Conservation (phyloP, 2,797 vertebrate genomes). For the Ficedula albicollis region DNA sequence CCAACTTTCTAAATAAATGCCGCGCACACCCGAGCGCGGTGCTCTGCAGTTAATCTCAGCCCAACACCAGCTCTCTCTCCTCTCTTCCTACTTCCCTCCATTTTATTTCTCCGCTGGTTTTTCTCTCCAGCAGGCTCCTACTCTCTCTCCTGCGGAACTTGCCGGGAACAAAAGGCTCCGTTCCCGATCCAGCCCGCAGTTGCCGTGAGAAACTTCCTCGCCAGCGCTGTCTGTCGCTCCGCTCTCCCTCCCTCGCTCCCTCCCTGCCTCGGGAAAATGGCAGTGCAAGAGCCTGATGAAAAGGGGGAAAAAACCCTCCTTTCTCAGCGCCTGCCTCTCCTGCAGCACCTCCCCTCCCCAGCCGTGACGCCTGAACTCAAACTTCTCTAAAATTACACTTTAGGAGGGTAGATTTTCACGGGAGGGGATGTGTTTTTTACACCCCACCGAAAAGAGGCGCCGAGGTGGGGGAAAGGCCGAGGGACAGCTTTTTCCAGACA, state of each 20-base stretch:
- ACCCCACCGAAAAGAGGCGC: neutral
- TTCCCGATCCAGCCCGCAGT: conserved; percentile 76
- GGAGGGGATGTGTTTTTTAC: neutral
- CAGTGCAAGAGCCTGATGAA: conserved; percentile 53
- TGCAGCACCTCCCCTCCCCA: neutral
- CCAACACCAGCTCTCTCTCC: neutral
- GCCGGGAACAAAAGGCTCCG: conserved; percentile 71
- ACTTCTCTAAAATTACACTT: conserved; percentile 42
- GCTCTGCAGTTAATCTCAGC: neutral
- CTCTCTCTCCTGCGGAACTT: conserved; percentile 60
- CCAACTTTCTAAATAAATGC: conserved; percentile 20
- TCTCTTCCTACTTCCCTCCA: conserved; percentile 51
- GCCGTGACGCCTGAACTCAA: neutral
- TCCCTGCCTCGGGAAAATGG: conserved; percentile 71
- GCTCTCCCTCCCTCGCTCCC: conserved; percentile 44
- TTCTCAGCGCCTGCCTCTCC: conserved; percentile 9
- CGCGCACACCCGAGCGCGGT: neutral
- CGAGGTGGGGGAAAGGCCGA: neutral
- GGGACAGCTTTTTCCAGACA: neutral
- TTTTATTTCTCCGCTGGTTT: conserved; percentile 43
- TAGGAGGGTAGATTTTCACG: neutral
- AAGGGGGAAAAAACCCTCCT: neutral
- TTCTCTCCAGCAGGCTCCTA: conserved; percentile 43
- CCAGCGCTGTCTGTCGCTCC: conserved; percentile 36
- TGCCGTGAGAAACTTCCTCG: conserved; percentile 69